Evolutionary conservation across 1,140 invertebrate genomes (phyloP), one percentile per base, ranked within the genome.

Genomic region (Hyphantria cunea): DNA sequence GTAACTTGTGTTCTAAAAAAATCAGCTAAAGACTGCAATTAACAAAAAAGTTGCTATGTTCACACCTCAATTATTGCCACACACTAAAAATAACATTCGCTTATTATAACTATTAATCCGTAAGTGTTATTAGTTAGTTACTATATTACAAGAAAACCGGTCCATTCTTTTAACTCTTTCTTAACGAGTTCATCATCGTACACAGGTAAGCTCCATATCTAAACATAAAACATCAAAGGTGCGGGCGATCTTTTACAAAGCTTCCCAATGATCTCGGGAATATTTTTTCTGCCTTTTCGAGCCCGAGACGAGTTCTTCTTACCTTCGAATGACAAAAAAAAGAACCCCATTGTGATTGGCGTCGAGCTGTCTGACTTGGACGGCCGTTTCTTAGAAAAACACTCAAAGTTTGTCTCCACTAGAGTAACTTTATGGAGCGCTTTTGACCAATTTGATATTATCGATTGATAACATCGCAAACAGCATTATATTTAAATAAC

Each of bases 311-410:
- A 65, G 74, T 79, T 74, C 63, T 70, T 68, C 61, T 74, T 78
- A 66, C 74, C 65, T 81, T 70, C 66, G 70, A 77, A 51, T 55
- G 64, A 56, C 64, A 76, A 76, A 89, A 87, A 86, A 84, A 84
- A 70, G 68, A 71, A 76, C 67, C 53, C 83, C 80, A 86, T 89
- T 89, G 86, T 89, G 65, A 69, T 80, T 71, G 86, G 86, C 86
- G 86, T 80, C 86, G 83, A 76, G 86, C 86, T 74, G 86, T 89
- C 86, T 89, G 84, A 80, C 58, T 48, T 72, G 70, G 60, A 64
- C 73, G 74, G 68, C 68, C 73, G 74, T 74, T 89, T 89, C 84
- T 83, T 42, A 83, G 83, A 85, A 86, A 79, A 66, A 52, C 50
- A 47, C 45, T 52, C 59, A 9, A 58, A 53, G 49, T 62, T 45